Evolutionary conservation across 1,140 invertebrate genomes (phyloP).

Genomic region (Cydia pomonella): DNA sequence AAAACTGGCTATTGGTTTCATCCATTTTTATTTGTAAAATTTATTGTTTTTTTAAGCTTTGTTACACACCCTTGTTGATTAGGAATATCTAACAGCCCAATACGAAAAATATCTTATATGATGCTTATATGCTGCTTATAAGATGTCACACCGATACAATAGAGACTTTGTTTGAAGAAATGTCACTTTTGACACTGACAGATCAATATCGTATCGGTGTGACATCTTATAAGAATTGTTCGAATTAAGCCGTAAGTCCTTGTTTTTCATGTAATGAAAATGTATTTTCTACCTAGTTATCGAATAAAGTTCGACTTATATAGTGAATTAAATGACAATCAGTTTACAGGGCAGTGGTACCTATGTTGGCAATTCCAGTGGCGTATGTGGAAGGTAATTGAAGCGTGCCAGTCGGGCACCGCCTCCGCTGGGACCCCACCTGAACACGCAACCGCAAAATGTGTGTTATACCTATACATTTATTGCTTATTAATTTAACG

Average conservation of each 20-base stretch:
- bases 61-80: background rate
- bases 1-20: constrained; percentile 19
- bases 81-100: too few relatives aligned
- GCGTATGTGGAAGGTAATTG: constrained; percentile 63
- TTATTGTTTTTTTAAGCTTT: constrained; percentile 25
- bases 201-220: too few relatives aligned
- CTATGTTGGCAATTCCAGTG: constrained; percentile 56
- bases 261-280: too few relatives aligned
- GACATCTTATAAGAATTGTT: too few relatives aligned
- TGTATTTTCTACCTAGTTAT: background rate
- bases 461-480: constrained; percentile 25
- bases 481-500: constrained; percentile 23
- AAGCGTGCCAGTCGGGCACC: constrained; percentile 51
- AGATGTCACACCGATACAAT: too few relatives aligned
- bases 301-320: constrained; percentile 13
- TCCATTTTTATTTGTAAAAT: constrained; percentile 24
- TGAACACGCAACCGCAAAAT: constrained; percentile 47
- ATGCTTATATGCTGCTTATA: too few relatives aligned
- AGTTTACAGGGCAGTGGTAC: constrained; percentile 40
- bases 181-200: too few relatives aligned
- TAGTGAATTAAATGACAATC: constrained; percentile 51
- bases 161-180: too few relatives aligned
- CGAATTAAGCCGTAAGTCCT: too few relatives aligned
- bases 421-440: constrained; percentile 51
- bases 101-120: too few relatives aligned